Conservation (phyloP, 2,888 invertebrate species). For the Anaspis maculata region DNA sequence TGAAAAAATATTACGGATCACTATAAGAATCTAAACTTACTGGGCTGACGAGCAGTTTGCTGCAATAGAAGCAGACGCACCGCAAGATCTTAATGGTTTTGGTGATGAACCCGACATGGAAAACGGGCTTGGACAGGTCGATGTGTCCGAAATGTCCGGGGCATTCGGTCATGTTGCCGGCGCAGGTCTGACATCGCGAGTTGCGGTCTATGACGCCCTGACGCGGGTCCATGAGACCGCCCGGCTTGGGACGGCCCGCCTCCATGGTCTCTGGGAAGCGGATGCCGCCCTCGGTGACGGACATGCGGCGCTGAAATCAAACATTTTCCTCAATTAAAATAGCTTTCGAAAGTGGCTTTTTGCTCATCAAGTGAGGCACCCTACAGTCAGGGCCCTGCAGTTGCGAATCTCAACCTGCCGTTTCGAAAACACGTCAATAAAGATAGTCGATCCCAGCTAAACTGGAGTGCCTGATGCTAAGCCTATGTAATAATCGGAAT, state of each 20-base stretch:
- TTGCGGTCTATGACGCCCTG: constrained; percentile 95
- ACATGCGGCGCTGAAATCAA: constrained; percentile 81
- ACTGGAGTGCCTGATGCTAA: too few relatives aligned
- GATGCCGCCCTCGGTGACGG: constrained; percentile 95
- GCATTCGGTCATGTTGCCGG: constrained; percentile 97
- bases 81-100: constrained; percentile 96
- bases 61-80: constrained; percentile 99
- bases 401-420: too few relatives aligned
- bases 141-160: constrained; percentile 99
- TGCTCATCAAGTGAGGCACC: background rate
- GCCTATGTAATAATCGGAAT: too few relatives aligned
- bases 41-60: constrained; percentile 90
- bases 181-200: constrained; percentile 91
- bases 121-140: constrained; percentile 96
- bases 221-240: constrained; percentile 98
- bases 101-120: constrained; percentile 94
- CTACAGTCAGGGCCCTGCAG: too few relatives aligned
- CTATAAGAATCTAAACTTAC: constrained; percentile 52
- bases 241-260: constrained; percentile 94
- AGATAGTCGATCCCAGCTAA: too few relatives aligned
- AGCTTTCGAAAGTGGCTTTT: constrained; percentile 4
- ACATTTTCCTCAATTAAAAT: constrained; percentile 6
- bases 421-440: too few relatives aligned
- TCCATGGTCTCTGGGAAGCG: constrained; percentile 97
- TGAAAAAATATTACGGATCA: constrained; percentile 1